Evolutionary conservation across 1,140 invertebrate genomes (phyloP), one percentile per base, ranked within the genome.

Genomic region (Bradysia coprophila): DNA sequence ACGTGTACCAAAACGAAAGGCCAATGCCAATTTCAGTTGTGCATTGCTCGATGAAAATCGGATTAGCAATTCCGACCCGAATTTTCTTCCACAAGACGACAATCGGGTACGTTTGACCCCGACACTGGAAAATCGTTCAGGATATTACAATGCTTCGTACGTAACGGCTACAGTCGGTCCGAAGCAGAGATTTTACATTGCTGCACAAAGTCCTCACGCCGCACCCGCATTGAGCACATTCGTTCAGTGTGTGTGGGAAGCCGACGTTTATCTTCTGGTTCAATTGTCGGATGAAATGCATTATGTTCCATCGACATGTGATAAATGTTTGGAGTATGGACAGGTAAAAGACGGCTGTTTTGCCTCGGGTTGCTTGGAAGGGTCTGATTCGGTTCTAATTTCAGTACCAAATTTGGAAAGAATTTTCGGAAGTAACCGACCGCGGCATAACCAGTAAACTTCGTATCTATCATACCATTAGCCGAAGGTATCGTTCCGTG

Each of bases 91-190:
- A 2, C 92, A 92, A 59, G 88, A 92, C 55, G 80, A 87, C 49
- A 90, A 88, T 55, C 57, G 86, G 31, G 78, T 92, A 22, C 65
- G 78, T 38, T 57, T 93, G 3, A 73, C 72, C 18, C 80, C 86
- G 4, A 72, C 73, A 2, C 78, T 78, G 56, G 72, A 77, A 43
- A 92, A 92, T 63, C 75, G 76, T 39, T 72, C 71, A 52, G 89
- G 88, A 6, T 92, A 92, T 51, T 82, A 92, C 34, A 92, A 93
- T 66, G 87, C 86, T 4, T 90, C 85, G 8, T 81, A 89, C 53
- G 75, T 92, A 43, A 38, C 78, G 78, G 77, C 77, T 45, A 80
- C 75, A 19, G 76, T 83, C 21, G 81, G 78, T 47, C 74, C 67
- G 46, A 69, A 73, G 44, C 79, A 84, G 49, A 67, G 79, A 22